Evolutionary conservation across 53 echinoderm and acorn worm species (phyloP), one percentile per base, ranked within the genome.

Genomic region (Mesocentrotus franciscanus): DNA sequence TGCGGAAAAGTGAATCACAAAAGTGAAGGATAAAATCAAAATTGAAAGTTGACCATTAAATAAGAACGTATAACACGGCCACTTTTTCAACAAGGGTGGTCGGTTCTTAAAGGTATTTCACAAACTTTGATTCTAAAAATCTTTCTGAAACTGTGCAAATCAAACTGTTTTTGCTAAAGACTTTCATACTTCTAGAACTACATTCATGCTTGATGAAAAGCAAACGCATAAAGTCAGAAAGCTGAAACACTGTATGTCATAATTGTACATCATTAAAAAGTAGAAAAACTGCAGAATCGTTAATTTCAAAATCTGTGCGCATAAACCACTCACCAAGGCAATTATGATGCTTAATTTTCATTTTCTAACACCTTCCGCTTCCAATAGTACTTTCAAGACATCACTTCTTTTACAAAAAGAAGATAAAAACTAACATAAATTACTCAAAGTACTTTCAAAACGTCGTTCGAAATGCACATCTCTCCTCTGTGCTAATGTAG

Each of bases 401-500:
- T 49, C 4, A 84, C 59, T 87, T 57, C 58, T 87, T 58, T 56
- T 58, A 10, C n/a, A 81, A 42, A 39, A 81, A 81, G 56, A 87
- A 87, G 56, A 87, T 87, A 87, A 59, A 87, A 56, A 87, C 56
- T 29, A 58, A 87, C 58, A 58, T 87, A 87, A 13, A 57, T 87
- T 58, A 87, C 87, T 87, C 58, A 58, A 81, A 87, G 87, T 87
- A 87, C 87, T 87, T 87, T 87, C 58, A 87, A 27, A 87, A 58
- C 87, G 33, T 57, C 29, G 2, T 56, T 27, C 27, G 34, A 30
- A 76, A 81, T 20, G 18, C 81, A 42, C 42, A 4, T 78, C 32
- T 32, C 13, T 42, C 81, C 36, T 36, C 81, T 9, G 7, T 81
- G 42, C 7, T 5, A 39, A 39, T 18, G 12, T 1, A 42, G 16